phyloP scores from a whole-genome alignment of 2,113 vertebrate species.

The Thermophis baileyi region DNA sequence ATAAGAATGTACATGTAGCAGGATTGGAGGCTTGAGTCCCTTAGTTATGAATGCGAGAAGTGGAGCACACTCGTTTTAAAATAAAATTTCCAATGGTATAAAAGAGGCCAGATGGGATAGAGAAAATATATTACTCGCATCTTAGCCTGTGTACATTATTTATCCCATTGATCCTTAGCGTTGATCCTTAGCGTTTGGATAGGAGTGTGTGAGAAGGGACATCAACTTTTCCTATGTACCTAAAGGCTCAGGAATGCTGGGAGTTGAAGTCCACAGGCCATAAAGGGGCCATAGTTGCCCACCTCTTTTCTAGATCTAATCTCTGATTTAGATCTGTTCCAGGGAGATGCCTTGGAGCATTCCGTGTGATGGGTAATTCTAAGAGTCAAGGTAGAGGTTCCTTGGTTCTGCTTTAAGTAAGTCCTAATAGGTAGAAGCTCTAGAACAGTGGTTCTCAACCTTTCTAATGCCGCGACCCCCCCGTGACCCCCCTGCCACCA shows the following conservation, averaged over 20 bases:
- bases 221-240: neutral
- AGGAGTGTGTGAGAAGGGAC: neutral
- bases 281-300: neutral
- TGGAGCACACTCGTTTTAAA: neutral
- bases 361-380: neutral
- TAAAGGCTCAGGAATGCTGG: neutral
- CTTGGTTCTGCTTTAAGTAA: neutral
- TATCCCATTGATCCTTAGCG: neutral
- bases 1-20: neutral
- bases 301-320: neutral
- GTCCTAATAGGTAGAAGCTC: neutral
- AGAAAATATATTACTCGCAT: neutral
- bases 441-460: too few relatives aligned
- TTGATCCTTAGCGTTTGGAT: neutral
- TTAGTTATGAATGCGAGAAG: neutral
- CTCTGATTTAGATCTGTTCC: neutral
- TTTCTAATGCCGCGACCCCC: too few relatives aligned
- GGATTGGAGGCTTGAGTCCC: neutral
- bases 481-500: too few relatives aligned
- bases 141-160: neutral
- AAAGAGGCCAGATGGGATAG: neutral
- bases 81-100: neutral
- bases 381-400: neutral
- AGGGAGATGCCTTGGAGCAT: neutral
- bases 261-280: neutral